phyloP scores from a whole-genome alignment of 2,888 invertebrate species.

The Drosophila kanekoi region DNA sequence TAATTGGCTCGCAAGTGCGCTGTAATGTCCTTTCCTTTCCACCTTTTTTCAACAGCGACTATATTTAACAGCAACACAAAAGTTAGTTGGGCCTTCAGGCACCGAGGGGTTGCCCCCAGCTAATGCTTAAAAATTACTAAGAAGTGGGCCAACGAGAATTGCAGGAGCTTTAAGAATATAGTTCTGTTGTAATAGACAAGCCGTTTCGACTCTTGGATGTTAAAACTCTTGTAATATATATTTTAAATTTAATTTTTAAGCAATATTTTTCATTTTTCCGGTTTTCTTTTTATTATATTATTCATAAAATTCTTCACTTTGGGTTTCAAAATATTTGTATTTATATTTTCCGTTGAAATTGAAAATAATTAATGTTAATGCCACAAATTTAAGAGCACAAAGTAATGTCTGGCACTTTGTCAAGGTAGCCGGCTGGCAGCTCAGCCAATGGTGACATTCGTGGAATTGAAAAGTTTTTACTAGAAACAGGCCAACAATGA shows the following conservation, averaged over 20 bases:
- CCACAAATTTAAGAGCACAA: conserved; percentile 47
- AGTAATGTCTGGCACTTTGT: conserved; percentile 61
- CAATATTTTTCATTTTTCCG: background rate
- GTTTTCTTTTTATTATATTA: background rate
- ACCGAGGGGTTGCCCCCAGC: background rate
- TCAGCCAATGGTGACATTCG: conserved; percentile 49
- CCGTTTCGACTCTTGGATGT: background rate
- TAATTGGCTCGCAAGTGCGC: conserved; percentile 70
- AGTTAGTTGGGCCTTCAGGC: conserved; percentile 16
- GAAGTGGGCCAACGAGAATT: conserved; percentile 24
- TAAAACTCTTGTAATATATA: background rate
- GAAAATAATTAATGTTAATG: conserved; percentile 2
- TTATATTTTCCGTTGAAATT: background rate
- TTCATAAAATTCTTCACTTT: background rate
- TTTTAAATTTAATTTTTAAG: background rate
- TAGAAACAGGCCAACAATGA: conserved; percentile 62
- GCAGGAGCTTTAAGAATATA: conserved; percentile 13
- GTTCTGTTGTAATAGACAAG: conserved; percentile 3
- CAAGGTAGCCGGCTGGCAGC: conserved; percentile 44
- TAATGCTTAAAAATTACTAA: conserved; percentile 17
- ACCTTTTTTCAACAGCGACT: conserved; percentile 7
- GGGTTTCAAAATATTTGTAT: no score
- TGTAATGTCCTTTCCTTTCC: conserved; percentile 50
- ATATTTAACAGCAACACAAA: conserved; percentile 49
- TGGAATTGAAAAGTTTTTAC: conserved; percentile 71